Conservation (phyloP, 2,113 vertebrate species). For the Pelusios castaneus region DNA sequence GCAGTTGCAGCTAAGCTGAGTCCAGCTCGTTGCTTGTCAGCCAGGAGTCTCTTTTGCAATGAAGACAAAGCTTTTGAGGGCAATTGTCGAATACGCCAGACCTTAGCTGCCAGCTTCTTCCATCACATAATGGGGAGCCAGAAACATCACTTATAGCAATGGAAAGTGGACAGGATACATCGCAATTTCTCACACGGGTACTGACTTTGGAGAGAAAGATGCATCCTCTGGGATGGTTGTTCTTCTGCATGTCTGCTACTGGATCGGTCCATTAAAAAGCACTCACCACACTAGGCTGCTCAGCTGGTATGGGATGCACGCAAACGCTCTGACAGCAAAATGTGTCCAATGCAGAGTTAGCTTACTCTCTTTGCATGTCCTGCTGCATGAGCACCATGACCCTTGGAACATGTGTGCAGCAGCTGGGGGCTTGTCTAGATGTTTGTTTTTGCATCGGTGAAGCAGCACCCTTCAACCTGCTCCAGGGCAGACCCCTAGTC, state of each 20-base stretch:
- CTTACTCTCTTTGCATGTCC: not conserved
- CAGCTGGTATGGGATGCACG: not conserved
- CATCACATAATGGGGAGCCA: not conserved
- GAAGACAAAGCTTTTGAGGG: not conserved
- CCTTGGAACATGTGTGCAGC: not conserved
- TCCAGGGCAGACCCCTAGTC: not conserved
- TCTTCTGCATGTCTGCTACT: not conserved
- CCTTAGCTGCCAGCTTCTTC: conserved; percentile 36
- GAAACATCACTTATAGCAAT: not conserved
- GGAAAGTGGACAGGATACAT: not conserved
- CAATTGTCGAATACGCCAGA: conserved; percentile 9
- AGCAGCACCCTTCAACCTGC: not conserved
- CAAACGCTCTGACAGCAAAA: conserved; percentile 14
- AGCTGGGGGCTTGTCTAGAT: conserved; percentile 41
- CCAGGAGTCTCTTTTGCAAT: not conserved
- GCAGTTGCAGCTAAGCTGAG: not conserved
- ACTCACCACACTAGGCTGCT: not conserved
- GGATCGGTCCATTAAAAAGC: not conserved
- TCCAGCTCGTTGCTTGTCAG: conserved; percentile 1
- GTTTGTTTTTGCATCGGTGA: not conserved
- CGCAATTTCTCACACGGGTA: not conserved
- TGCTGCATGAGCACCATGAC: too few species aligned
- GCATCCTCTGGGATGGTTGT: not conserved
- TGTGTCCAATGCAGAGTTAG: not conserved
- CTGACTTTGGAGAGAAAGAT: not conserved